Evolutionary conservation across 2,888 invertebrate genomes (phyloP), one percentile per base, ranked within the genome.

Genomic region (Exocentrus adspersus): DNA sequence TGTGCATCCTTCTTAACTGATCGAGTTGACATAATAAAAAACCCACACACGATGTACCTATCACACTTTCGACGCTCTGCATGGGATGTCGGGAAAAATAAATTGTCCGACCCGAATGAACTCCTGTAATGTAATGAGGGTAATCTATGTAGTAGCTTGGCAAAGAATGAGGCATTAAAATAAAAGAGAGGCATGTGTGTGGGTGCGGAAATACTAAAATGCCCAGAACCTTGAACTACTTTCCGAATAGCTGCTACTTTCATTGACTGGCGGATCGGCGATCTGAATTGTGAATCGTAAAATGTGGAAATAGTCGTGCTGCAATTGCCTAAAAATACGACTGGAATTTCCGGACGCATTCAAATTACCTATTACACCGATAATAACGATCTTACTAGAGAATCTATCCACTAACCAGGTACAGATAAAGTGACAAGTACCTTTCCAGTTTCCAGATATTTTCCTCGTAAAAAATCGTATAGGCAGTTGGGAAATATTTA

Each of bases 221-320:
- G n/a, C 21, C 16, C n/a, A 46, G 19, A 52, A 52, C 62, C 62
- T 62, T 62, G 62, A 56, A 62, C 62, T 58, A 58, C 62, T 62
- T 62, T 52, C 51, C 42, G 41, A 56, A 62, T 62, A 52, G 53
- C 30, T 42, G 28, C 50, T 48, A 41, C 62, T 52, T 62, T 37
- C 57, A 62, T 62, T 58, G 58, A 62, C 58, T 32, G 37, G 53
- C 21, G 14, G 45, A 50, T 42, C 28, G 46, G 48, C 37, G 21
- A 46, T 62, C 51, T 43, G 57, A 50, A 51, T 21, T 42, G 10
- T n/a, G 20, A 42, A 21, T 6, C 12, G 17, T 16, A 52, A 52
- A 32, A 50, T 46, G 46, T 12, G 24, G 14, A 46, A 46, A 28
- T 28, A 24, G 9, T 46, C 20, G 4, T 1, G n/a, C 21, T 20